These are phyloP conservation scores for Gryllus bimaculatus DNA, from an alignment of 1,140 invertebrate genomes.

Conservation along the genomic window DNA sequence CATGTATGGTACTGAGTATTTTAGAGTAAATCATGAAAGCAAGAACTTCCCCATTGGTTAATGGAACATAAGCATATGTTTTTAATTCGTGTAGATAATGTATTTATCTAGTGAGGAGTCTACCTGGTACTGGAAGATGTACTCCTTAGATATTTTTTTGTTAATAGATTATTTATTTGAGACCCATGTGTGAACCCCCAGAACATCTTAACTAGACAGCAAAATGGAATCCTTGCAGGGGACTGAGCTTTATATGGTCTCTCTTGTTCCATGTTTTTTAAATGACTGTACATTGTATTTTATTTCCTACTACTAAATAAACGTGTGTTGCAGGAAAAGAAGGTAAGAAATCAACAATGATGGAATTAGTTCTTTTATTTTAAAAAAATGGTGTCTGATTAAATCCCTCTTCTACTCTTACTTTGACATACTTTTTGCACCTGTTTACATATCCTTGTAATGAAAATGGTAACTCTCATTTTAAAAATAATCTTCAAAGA, in stretches of 20 bases:
- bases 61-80: not conserved
- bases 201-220: not conserved
- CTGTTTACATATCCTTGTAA: no score
- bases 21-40: no score
- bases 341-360: constrained; percentile 7
- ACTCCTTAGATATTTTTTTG: not conserved
- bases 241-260: constrained; percentile 11
- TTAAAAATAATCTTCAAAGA: no score
- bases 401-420: not conserved
- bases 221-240: not conserved
- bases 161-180: constrained; percentile 2
- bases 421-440: not conserved
- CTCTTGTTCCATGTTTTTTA: constrained; percentile 17
- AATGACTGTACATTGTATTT: constrained; percentile 20
- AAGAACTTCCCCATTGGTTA: not conserved
- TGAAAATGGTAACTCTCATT: no score
- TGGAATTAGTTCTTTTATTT: no score
- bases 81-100: not conserved
- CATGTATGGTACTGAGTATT: no score
- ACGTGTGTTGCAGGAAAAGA: constrained; percentile 14
- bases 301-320: constrained; percentile 20
- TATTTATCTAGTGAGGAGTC: not conserved
- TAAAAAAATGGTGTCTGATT: no score
- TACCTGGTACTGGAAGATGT: not conserved
- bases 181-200: not conserved